Conservation (phyloP, 2,113 vertebrate genomes). For the Platysternon megacephalum region DNA sequence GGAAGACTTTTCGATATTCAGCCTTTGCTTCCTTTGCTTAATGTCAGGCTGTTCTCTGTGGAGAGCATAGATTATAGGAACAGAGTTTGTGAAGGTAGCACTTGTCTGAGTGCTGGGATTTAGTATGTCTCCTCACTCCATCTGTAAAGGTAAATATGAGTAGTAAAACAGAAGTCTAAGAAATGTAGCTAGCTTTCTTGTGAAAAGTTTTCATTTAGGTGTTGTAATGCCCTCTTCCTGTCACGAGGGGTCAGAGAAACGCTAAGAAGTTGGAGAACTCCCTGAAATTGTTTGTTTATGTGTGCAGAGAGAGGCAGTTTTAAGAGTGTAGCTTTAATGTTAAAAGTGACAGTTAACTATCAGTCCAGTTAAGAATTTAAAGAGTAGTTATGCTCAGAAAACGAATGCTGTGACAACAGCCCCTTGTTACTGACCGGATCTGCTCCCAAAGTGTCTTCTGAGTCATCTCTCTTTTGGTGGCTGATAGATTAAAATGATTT, state of each 20-base stretch:
- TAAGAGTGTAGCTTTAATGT: fast-evolving
- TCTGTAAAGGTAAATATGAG: neutral
- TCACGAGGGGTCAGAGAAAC: constrained; percentile 72
- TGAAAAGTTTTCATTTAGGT: neutral
- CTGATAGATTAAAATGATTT: neutral
- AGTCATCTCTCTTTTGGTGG: neutral
- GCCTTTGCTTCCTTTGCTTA: neutral
- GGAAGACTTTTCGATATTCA: neutral
- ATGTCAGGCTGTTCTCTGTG: neutral
- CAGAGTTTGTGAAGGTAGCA: too few relatives aligned
- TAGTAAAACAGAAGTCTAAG: too few relatives aligned
- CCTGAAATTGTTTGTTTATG: neutral
- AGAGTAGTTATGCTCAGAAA: fast-evolving
- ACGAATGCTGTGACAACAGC: neutral
- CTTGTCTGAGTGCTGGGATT: neutral
- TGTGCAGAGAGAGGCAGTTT: neutral
- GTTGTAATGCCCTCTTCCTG: neutral
- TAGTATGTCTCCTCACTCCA: neutral
- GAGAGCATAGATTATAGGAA: fast-evolving
- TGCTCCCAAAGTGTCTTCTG: neutral
- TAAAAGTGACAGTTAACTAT: neutral
- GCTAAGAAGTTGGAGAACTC: neutral
- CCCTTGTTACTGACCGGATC: neutral
- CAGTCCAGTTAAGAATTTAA: neutral
- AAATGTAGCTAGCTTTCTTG: too few relatives aligned